Percentiles rank a stretch among this genome's conserved stretches.
Conservation (phyloP, 1,140 invertebrate genomes). For the Chelonus insularis region DNA sequence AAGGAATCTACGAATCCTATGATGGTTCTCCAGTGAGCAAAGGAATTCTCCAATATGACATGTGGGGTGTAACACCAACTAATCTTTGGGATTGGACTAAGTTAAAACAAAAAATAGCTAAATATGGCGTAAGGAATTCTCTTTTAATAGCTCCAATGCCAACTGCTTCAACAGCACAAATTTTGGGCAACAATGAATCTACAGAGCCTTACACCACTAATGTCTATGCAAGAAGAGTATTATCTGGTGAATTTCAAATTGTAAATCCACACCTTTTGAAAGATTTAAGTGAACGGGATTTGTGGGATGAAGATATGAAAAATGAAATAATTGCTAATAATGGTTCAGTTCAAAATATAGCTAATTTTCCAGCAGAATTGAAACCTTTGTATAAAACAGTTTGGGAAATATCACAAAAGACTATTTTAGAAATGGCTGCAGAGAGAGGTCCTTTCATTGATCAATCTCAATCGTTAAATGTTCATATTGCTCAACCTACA, state of each 20-base stretch:
- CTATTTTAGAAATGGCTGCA: constrained; percentile 73
- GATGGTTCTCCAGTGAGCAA: constrained; percentile 89
- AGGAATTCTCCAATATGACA: constrained; percentile 97
- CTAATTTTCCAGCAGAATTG: constrained; percentile 74
- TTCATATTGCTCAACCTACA: constrained; percentile 71
- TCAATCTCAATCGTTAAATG: constrained; percentile 74
- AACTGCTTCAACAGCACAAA: constrained; percentile 98
- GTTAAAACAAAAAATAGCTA: constrained; percentile 84
- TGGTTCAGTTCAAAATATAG: constrained; percentile 92
- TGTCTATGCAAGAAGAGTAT: constrained; percentile 90
- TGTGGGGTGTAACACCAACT: constrained; percentile 94
- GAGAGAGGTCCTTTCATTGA: constrained; percentile 76
- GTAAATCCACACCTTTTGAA: constrained; percentile 96
- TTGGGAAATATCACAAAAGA: constrained; percentile 75
- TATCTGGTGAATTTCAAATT: constrained; percentile 88
- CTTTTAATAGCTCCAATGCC: constrained; percentile 97
- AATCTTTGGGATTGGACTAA: constrained; percentile 87
- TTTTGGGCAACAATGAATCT: constrained; percentile 98
- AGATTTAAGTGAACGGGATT: constrained; percentile 85
- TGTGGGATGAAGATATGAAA: constrained; percentile 98
- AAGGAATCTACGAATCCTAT: constrained; percentile 91
- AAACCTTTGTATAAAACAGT: constrained; percentile 74
- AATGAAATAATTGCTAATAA: constrained; percentile 88
- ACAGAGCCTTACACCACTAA: constrained; percentile 99
- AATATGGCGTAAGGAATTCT: constrained; percentile 93